Evolutionary conservation across 2,888 invertebrate genomes (phyloP).

Genomic region (Ramazzottius varieornatus): DNA sequence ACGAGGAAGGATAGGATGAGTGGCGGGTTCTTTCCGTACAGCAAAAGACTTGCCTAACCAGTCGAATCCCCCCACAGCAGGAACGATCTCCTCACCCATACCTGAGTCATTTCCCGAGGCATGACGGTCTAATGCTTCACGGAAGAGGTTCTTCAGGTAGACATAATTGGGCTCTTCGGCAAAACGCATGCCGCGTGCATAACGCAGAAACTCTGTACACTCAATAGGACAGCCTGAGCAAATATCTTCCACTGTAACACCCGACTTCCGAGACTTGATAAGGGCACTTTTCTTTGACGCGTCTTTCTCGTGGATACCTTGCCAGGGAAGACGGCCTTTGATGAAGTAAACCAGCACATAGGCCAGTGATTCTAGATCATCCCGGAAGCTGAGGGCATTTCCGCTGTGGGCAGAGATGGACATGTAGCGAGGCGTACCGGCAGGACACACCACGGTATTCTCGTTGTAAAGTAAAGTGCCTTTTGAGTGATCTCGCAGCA

Average conservation of each 20-base stretch:
- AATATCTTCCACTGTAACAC: background rate
- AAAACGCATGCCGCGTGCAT: background rate
- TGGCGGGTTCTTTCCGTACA: background rate
- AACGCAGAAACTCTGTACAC: background rate
- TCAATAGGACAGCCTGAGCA: background rate
- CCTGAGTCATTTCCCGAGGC: no score
- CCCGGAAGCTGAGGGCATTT: background rate
- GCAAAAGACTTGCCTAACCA: background rate
- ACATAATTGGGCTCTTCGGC: background rate
- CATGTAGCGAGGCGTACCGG: slow-evolving; percentile 3
- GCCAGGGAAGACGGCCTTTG: slow-evolving; percentile 2
- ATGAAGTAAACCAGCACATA: slow-evolving; percentile 1
- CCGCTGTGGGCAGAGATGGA: background rate
- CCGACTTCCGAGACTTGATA: background rate
- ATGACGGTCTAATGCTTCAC: background rate
- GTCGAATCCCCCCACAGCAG: background rate
- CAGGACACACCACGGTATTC: background rate
- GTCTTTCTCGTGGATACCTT: slow-evolving; percentile 1
- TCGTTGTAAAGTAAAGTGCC: background rate
- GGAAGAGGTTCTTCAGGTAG: background rate
- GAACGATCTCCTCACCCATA: background rate
- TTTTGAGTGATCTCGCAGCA: background rate
- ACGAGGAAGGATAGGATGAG: background rate
- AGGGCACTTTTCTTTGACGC: background rate
- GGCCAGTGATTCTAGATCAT: background rate